A percentile compares a stretch with the other conserved stretches of the same genome.
phyloP scores from a whole-genome alignment of 2,888 invertebrate genomes.

The Amorpha juglandis region DNA sequence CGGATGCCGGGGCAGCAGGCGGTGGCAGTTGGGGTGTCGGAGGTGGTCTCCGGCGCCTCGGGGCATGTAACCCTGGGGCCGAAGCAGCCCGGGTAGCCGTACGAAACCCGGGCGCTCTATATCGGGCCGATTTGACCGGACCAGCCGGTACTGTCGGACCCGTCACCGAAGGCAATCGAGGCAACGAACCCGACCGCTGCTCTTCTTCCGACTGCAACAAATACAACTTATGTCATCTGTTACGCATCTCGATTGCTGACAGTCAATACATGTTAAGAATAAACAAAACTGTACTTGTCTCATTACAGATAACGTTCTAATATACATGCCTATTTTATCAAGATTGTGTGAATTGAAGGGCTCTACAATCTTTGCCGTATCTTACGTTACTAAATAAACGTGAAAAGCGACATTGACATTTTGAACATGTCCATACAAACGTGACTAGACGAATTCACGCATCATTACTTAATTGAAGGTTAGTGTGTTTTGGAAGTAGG shows the following conservation, averaged over 20 bases:
- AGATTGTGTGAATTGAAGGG: conserved; percentile 32
- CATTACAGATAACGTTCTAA: conserved; percentile 29
- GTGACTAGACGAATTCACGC: conserved; percentile 2
- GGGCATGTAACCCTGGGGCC: conserved; percentile 90
- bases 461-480: conserved; percentile 7
- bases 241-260: background rate
- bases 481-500: background rate
- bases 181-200: conserved; percentile 90
- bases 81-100: conserved; percentile 90
- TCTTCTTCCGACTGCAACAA: conserved; percentile 80
- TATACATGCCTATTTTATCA: conserved; percentile 8
- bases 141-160: conserved; percentile 82
- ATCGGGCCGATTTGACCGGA: conserved; percentile 93
- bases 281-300: conserved; percentile 1
- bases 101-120: conserved; percentile 92
- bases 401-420: conserved; percentile 49
- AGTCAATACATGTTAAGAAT: background rate
- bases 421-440: conserved; percentile 27
- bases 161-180: conserved; percentile 86
- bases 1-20: conserved; percentile 73
- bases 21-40: conserved; percentile 70
- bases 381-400: conserved; percentile 27
- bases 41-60: conserved; percentile 83
- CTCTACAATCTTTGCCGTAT: conserved; percentile 22
- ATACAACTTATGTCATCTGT: background rate